Base-by-base conservation (phyloP, 2,888 invertebrate genomes). In the Apodemia hepburni region DNA sequence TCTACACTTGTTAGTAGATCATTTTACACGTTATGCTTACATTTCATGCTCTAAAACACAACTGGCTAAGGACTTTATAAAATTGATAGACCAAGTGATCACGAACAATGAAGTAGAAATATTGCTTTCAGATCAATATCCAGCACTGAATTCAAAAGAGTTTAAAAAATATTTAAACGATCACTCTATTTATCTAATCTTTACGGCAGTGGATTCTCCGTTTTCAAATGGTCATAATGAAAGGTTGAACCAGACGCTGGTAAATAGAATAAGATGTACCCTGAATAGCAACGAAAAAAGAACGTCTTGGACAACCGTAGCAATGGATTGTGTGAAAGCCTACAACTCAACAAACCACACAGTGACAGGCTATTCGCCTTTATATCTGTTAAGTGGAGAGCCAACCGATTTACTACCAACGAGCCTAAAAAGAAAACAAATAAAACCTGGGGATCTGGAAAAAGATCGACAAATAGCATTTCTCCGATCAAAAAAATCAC, bases 311-410 rank as follows among this genome's bases (percentile, higher is more conserved):
- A 61, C 61, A 51, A 54, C 61, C 51, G 61, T 61, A 51, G 51
- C 61, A 49, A 61, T 51, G 51, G 54, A 61, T 38, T 61, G 61
- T 61, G 61, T 61, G 18, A 61, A 51, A 61, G 51, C 54, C 49
- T 61, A 61, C 17, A 61, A 61, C 61, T 61, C 33, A 61, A 61
- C 61, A 33, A 61, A 61, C 51, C 61, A 61, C 47, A 61, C 61
- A 61, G 61, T 61, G 61, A 61, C 61, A 61, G 61, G 61, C 54
- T 61, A 51, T 61, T 61, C 51, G n/a, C 61, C 61, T 51, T 54
- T 61, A 54, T 61, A 61, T 17, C 61, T 61, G 33, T 61, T 61
- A 54, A 61, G 61, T 54, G 61, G 61, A 54, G 61, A 61, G 38
- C 61, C 49, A 61, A 61, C 61, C 3, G 61, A 61, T 61, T 15